Base-by-base conservation (phyloP, 2,113 vertebrate genomes). In the Gobio gobio region DNA sequence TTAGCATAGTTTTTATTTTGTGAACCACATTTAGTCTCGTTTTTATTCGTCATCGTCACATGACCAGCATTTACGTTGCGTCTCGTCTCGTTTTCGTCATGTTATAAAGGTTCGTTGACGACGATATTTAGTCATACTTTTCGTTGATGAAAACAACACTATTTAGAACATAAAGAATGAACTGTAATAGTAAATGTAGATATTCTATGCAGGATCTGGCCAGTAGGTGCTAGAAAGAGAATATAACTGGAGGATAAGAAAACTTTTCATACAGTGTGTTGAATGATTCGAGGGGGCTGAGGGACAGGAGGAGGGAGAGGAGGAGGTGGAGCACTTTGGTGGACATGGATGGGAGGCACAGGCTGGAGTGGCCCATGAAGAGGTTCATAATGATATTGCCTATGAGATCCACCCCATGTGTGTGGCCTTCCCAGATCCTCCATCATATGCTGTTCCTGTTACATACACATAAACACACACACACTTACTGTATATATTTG, bases 381-480 rank as follows among this genome's bases (percentile, higher is more conserved):
- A 36, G 75, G 66, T 2, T 91, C 87, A 54, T 90, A 47, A 12
- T 83, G 86, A 0, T 83, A 86, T 2, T 61, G 90, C 86, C 68
- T 83, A 2, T n/a, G 74, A 10, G 74, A 36, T 20, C 90, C 90
- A 76, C 85, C 89, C 92, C 94, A 92, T 40, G 91, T 88, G 4
- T 73, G 86, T 22, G 92, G 91, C 73, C 87, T 88, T 33, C 91
- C 86, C 10, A 92, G 84, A 81, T 96, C 93, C 9, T 96, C 94
- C 85, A 96, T 83, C 86, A 97, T 90, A 45, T 92, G 94, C 80
- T 96, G 95, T 43, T 97, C 96, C 96, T 97, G 76, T 63, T 7
- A 26, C 18, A 70, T 66, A 63, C 63, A 68, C 68, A 86, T 45
- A 78, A 3, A 26, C 10, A 70, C 24, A 78, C 12, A 18, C 9